Conservation (phyloP, 2,113 vertebrate genomes). For the Alligator mississippiensis region DNA sequence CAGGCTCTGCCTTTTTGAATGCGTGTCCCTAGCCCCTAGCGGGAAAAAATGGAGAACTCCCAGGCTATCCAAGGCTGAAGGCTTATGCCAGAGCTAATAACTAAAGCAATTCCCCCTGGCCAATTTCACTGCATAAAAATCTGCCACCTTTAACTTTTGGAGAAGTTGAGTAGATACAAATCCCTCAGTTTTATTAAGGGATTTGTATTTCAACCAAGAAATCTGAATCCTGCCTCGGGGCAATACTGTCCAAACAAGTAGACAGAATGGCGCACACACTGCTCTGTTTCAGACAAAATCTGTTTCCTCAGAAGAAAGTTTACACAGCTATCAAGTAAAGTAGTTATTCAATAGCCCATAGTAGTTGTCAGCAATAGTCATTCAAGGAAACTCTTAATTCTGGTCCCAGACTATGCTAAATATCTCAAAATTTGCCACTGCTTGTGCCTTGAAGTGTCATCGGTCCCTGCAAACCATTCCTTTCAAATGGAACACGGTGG, state of each 20-base stretch:
- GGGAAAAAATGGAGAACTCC: neutral
- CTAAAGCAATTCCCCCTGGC: neutral
- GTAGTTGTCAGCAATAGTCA: too few species aligned
- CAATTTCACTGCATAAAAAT: neutral
- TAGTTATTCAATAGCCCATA: neutral
- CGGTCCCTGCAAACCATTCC: rapidly evolving
- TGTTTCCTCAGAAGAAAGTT: neutral
- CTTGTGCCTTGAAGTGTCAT: rapidly evolving
- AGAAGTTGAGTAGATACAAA: neutral
- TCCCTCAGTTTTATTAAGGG: neutral
- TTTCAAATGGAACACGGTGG: neutral
- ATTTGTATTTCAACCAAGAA: neutral
- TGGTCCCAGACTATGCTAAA: rapidly evolving
- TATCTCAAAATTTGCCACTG: neutral
- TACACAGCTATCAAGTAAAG: neutral
- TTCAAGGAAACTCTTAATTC: neutral
- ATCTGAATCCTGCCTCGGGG: rapidly evolving
- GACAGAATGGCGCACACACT: neutral
- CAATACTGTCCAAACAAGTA: neutral
- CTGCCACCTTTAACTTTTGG: too few species aligned
- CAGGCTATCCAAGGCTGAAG: neutral
- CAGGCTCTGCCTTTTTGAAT: too few species aligned
- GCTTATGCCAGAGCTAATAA: neutral
- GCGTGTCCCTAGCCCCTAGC: too few species aligned
- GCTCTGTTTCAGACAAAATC: neutral